Evolutionary conservation across 2,888 invertebrate genomes (phyloP), one percentile per base, ranked within the genome.

Genomic region (Apodemia mormo): DNA sequence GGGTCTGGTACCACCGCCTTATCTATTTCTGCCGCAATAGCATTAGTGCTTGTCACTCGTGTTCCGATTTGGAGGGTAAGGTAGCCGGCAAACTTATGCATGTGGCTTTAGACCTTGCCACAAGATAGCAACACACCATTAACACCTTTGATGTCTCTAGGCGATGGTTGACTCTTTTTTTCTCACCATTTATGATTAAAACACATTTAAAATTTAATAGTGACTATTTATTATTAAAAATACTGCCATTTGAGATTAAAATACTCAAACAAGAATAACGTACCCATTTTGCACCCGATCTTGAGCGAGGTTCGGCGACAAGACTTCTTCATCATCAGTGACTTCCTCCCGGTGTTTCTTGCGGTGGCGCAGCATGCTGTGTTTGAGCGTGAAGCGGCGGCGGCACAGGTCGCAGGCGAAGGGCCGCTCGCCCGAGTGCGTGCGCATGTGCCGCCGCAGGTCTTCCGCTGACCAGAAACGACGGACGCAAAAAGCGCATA

Each of bases 401-500:
- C 96, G 92, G 86, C 98, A 98, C 64, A 98, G 96, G 85, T 98
- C 97, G 84, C 98, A 98, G 72, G 97, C 97, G 85, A 98, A 98
- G 0, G 98, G 98, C 1, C 98, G 92, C 83, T 98, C 98, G 0
- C 98, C 98, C 0, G 97, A 97, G 85, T 99, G 98, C 0, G 98
- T 98, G 30, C 98, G 94, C 97, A 98, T 98, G 87, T 99, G 99
- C 0, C 98, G 95, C 0, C 98, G 94, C 6, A 98, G 92, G 86
- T 99, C 98, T 85, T 98, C 98, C 0, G 98, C 97, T 0, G 98
- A 98, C 98, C 98, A 98, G 91, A 98, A 98, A 66, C 98, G 96
- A 73, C 98, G 96, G 84, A 98, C 95, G 86, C 98, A 99, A 82
- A 98, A 97, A 0, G 98, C 98, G 85, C 98, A 98, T 70, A 97